These are phyloP conservation scores for Ichneumoninae sp. DNA, from an alignment of 2,888 invertebrate species.

Conservation along the genomic window DNA sequence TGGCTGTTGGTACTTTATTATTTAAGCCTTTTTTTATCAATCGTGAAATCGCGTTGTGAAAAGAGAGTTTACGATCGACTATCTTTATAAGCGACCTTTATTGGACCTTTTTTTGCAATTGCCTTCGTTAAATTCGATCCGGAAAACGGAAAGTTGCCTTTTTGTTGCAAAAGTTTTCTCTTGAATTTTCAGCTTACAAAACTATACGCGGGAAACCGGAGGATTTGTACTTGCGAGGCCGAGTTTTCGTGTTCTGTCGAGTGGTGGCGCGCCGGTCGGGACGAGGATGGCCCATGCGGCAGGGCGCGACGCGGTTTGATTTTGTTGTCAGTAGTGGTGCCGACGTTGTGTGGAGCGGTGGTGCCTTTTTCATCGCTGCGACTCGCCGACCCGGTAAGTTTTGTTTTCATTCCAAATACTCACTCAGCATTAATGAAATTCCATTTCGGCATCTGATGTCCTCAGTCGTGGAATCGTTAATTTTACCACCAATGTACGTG, in stretches of 20 bases:
- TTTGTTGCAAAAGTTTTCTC: background rate
- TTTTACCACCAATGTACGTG: background rate
- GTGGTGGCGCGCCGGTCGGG: conserved; percentile 47
- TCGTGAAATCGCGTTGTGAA: background rate
- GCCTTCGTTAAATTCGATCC: background rate
- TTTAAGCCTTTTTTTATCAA: background rate
- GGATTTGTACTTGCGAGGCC: conserved; percentile 27
- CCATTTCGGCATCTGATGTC: background rate
- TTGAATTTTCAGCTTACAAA: background rate
- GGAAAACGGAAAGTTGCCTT: background rate
- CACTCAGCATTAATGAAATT: background rate
- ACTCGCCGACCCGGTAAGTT: conserved; percentile 69
- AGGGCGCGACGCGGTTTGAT: conserved; percentile 70
- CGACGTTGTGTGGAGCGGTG: conserved; percentile 68
- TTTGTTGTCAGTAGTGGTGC: conserved; percentile 74
- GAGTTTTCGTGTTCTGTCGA: background rate
- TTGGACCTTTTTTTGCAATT: background rate
- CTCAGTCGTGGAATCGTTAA: background rate
- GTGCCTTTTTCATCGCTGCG: conserved; percentile 66
- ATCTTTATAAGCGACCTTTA: background rate
- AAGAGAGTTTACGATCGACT: background rate
- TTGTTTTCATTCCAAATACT: conserved; percentile 59
- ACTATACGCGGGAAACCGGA: background rate
- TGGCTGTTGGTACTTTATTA: background rate
- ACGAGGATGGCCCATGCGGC: conserved; percentile 64